Percentiles rank a stretch among this genome's conserved stretches.
phyloP scores from a whole-genome alignment of 2,888 invertebrate genomes.

The Drosophila eohydei region DNA sequence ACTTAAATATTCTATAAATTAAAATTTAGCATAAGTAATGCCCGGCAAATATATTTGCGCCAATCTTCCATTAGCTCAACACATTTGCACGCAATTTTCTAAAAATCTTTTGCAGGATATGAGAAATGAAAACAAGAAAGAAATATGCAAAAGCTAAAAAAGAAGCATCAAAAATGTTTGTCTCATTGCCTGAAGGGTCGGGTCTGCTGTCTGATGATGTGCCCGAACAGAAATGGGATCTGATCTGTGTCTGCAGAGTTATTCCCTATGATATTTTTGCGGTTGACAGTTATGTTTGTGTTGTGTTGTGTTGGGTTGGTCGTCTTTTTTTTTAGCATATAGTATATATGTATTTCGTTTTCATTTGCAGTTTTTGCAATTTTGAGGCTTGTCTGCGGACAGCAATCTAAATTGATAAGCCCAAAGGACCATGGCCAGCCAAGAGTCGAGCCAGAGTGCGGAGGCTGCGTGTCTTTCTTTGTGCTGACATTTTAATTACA shows the following conservation, averaged over 20 bases:
- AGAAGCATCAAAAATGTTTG: slow-evolving; percentile 42
- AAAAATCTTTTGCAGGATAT: not conserved
- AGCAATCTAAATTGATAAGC: slow-evolving; percentile 62
- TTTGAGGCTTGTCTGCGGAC: slow-evolving; percentile 48
- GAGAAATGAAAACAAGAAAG: not conserved
- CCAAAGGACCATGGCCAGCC: slow-evolving; percentile 37
- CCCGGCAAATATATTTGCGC: no score
- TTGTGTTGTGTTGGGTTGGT: not conserved
- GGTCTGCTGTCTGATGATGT: slow-evolving; percentile 10
- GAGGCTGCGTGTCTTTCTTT: slow-evolving; percentile 23
- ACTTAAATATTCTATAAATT: no score
- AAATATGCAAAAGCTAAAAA: not conserved
- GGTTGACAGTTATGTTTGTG: slow-evolving; percentile 58
- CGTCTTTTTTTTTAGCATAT: slow-evolving; percentile 1
- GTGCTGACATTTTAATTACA: slow-evolving; percentile 77
- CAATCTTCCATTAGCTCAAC: not conserved
- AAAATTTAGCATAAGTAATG: not conserved
- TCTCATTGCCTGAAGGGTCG: slow-evolving; percentile 41
- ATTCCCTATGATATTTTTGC: slow-evolving; percentile 50
- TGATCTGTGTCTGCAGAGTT: slow-evolving; percentile 55
- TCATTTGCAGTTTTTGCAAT: slow-evolving; percentile 34
- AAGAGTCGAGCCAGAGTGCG: not conserved
- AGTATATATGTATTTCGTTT: slow-evolving; percentile 14
- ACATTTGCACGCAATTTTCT: not conserved
- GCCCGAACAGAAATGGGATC: slow-evolving; percentile 28